phyloP scores from a whole-genome alignment of 2,888 invertebrate species.

The Anthrax anthrax region DNA sequence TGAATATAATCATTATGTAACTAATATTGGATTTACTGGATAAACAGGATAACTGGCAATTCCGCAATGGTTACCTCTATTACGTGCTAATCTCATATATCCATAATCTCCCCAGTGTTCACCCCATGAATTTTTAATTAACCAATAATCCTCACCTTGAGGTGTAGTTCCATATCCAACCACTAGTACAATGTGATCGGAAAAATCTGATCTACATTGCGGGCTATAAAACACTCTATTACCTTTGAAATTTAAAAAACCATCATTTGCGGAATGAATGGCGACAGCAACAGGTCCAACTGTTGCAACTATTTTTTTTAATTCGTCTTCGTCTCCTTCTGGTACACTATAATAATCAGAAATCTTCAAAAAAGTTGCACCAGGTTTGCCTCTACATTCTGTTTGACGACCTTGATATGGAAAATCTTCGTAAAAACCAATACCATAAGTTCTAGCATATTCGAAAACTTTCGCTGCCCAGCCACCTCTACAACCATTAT shows the following conservation, averaged over 20 bases:
- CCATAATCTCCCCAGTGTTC: too few species aligned
- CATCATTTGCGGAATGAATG: conserved; percentile 63
- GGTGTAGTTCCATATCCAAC: conserved; percentile 9
- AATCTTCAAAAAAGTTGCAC: neutral
- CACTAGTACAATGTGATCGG: conserved; percentile 52
- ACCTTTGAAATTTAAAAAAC: conserved; percentile 68
- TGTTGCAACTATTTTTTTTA: conserved; percentile 58
- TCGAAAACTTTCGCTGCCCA: neutral
- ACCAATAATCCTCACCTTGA: conserved; percentile 17
- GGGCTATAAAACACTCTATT: conserved; percentile 60
- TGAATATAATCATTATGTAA: too few species aligned
- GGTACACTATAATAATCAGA: neutral
- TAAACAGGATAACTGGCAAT: too few species aligned
- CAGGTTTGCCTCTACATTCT: neutral
- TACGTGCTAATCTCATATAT: too few species aligned
- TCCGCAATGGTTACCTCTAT: too few species aligned
- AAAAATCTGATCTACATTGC: conserved; percentile 46
- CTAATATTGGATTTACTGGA: too few species aligned
- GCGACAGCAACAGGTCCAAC: conserved; percentile 67
- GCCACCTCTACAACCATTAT: neutral
- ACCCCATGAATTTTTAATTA: conserved; percentile 52
- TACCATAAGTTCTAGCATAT: neutral
- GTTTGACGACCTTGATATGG: neutral
- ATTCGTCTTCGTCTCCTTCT: conserved; percentile 47
- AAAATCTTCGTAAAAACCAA: neutral